A percentile compares a stretch with the other conserved stretches of the same genome.
Evolutionary conservation across 1,140 invertebrate species (phyloP).

Genomic region (Anoplolepis gracilipes): DNA sequence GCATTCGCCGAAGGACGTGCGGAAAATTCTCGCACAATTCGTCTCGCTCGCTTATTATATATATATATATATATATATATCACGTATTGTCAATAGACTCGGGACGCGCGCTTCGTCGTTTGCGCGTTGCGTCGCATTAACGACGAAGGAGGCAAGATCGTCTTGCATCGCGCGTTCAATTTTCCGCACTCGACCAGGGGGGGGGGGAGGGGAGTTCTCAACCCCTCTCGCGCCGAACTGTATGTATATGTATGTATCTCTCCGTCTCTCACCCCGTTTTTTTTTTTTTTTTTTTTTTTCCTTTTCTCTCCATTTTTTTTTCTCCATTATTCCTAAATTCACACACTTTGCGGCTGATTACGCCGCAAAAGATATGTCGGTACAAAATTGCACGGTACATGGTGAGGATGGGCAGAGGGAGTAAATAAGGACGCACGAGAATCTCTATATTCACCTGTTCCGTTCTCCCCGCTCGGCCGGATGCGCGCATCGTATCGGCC

Average conservation of each 20-base stretch:
- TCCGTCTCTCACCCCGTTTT: background rate
- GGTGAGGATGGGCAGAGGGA: slow-evolving; percentile 56
- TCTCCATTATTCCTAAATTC: slow-evolving; percentile 18
- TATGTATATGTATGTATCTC: slow-evolving; percentile 11
- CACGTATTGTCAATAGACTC: slow-evolving; percentile 19
- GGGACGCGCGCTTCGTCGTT: slow-evolving; percentile 5
- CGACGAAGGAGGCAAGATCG: background rate
- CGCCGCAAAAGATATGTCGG: slow-evolving; percentile 38
- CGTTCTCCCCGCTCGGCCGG: slow-evolving; percentile 95
- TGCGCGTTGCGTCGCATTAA: slow-evolving; percentile 39
- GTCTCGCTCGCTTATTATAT: slow-evolving; percentile 29
- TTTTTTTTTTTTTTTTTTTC: background rate
- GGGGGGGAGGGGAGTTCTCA: background rate
- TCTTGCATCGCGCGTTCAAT: slow-evolving; percentile 35
- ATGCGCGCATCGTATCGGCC: slow-evolving; percentile 97
- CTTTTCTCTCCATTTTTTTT: slow-evolving; percentile 8
- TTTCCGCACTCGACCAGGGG: slow-evolving; percentile 18
- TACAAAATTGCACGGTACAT: slow-evolving; percentile 50
- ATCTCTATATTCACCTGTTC: slow-evolving; percentile 92
- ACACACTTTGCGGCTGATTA: slow-evolving; percentile 51
- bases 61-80: background rate
- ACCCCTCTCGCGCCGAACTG: slow-evolving; percentile 20
- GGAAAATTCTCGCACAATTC: slow-evolving; percentile 51
- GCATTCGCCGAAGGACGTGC: slow-evolving; percentile 39
- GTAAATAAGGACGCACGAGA: slow-evolving; percentile 52